Evolutionary conservation across 2,113 vertebrate species (phyloP).

Genomic region (Heterochromis multidens): DNA sequence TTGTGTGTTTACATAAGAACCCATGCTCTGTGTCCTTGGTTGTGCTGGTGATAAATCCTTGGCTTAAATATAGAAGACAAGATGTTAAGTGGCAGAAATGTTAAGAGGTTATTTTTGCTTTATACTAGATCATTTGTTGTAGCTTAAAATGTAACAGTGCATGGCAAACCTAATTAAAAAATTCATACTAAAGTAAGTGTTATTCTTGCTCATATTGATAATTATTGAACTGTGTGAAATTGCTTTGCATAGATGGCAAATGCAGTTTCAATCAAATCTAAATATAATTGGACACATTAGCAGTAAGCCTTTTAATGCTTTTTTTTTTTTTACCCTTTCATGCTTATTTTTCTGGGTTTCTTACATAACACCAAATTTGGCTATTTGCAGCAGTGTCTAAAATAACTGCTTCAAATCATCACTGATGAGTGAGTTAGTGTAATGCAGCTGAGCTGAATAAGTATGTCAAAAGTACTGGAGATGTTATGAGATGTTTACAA

Average conservation of each 20-base stretch:
- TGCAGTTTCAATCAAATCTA: not conserved
- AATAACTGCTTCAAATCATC: not conserved
- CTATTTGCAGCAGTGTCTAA: not conserved
- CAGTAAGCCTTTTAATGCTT: not conserved
- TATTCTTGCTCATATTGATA: not conserved
- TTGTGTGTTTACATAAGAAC: conserved; percentile 37
- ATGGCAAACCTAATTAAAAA: not conserved
- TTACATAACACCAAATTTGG: not conserved
- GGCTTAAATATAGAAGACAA: not conserved
- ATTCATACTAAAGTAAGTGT: not conserved
- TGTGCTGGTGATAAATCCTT: conserved; percentile 64
- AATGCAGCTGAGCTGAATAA: not conserved
- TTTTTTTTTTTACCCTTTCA: not conserved
- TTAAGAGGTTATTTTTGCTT: not conserved
- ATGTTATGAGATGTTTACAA: not conserved
- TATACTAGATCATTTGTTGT: not conserved
- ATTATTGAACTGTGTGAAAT: not conserved
- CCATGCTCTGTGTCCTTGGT: conserved; percentile 59
- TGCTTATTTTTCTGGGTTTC: not conserved
- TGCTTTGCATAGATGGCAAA: not conserved
- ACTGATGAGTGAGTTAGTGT: not conserved
- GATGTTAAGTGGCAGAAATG: not conserved
- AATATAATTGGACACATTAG: not conserved
- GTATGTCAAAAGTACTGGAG: not conserved
- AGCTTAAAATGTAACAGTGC: not conserved